phyloP scores from a whole-genome alignment of 2,797 vertebrate genomes.

The Acanthurus leucopareius region DNA sequence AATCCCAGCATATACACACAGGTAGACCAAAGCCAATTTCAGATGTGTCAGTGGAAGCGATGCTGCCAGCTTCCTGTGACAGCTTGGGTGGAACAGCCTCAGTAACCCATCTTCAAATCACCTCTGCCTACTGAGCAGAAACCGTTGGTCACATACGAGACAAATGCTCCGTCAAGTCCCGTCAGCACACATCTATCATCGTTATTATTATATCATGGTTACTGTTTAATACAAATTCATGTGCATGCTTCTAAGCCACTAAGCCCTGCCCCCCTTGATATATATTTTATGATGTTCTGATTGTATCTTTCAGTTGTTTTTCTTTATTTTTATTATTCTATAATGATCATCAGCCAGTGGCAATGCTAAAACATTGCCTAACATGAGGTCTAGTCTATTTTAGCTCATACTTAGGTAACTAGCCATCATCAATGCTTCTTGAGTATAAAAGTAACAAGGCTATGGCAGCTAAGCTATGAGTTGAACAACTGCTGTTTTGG shows the following conservation, averaged over 20 bases:
- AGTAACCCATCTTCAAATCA: conserved; percentile 71
- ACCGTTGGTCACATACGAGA: conserved; percentile 57
- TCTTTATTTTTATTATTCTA: not conserved
- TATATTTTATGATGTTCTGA: not conserved
- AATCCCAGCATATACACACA: conserved; percentile 56
- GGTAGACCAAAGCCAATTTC: conserved; percentile 80
- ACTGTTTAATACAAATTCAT: conserved; percentile 3
- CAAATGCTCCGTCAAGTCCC: conserved; percentile 59
- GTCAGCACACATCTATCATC: conserved; percentile 54
- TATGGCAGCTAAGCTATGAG: not conserved
- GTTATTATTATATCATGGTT: conserved; percentile 42
- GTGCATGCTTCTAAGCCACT: not conserved
- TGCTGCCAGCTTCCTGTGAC: conserved; percentile 74
- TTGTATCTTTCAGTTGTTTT: not conserved
- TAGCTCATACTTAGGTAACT: too few species aligned
- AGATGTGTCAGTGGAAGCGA: conserved; percentile 78
- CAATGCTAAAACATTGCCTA: too few species aligned
- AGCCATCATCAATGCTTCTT: not conserved
- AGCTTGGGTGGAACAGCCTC: conserved; percentile 73
- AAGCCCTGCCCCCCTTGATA: not conserved
- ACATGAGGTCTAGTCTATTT: too few species aligned
- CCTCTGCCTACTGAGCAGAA: conserved; percentile 72
- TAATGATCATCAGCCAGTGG: not conserved
- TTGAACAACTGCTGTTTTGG: not conserved
- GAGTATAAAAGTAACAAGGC: not conserved